Conservation (phyloP, 2,797 vertebrate species). For the Myotis daubentonii region DNA sequence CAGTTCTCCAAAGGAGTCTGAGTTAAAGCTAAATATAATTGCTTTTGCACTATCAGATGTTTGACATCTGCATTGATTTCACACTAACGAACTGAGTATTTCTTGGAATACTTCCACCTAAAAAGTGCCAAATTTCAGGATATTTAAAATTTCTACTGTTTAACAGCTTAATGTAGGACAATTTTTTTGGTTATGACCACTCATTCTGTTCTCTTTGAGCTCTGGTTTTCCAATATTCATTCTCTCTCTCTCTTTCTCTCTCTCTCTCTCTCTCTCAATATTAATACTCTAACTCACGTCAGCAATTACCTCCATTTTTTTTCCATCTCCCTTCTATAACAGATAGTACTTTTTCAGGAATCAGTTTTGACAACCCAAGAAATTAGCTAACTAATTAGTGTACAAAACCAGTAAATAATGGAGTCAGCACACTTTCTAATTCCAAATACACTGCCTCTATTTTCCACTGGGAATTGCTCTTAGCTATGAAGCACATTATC, state of each 20-base stretch:
- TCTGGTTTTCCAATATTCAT: not conserved
- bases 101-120: slow-evolving; percentile 63
- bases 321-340: not conserved
- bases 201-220: not conserved
- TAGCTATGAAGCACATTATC: not conserved
- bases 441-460: not conserved
- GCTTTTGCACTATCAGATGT: slow-evolving; percentile 70
- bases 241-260: not conserved
- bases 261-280: not conserved
- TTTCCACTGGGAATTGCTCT: not conserved
- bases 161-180: not conserved
- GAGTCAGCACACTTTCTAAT: not conserved
- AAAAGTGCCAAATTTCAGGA: slow-evolving; percentile 57
- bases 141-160: slow-evolving; percentile 42
- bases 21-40: slow-evolving; percentile 71
- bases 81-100: slow-evolving; percentile 64
- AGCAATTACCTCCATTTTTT: not conserved
- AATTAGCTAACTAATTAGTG: not conserved
- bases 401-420: slow-evolving; percentile 23
- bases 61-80: slow-evolving; percentile 76
- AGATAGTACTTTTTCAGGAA: not conserved
- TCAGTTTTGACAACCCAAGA: not conserved
- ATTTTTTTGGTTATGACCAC: slow-evolving; percentile 15
- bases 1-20: slow-evolving; percentile 59
- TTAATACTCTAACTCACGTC: not conserved